phyloP scores from a whole-genome alignment of 2,113 vertebrate species.

The Jaculus jaculus region DNA sequence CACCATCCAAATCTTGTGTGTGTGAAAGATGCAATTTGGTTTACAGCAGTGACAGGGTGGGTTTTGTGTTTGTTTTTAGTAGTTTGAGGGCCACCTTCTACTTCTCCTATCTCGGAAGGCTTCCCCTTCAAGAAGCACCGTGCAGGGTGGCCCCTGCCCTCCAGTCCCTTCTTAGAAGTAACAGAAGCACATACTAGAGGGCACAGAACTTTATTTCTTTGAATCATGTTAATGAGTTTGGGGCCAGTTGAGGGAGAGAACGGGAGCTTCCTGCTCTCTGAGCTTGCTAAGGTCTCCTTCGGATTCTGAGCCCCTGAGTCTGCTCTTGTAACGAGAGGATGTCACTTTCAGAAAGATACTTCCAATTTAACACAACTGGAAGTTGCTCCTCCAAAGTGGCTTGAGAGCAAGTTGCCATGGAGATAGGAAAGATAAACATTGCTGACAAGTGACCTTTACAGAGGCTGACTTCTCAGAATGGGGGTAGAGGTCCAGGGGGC shows the following conservation, averaged over 20 bases:
- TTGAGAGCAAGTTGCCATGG: slow-evolving; percentile 83
- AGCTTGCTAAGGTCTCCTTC: not conserved
- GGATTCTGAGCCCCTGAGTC: not conserved
- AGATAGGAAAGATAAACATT: slow-evolving; percentile 81
- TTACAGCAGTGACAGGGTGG: not conserved
- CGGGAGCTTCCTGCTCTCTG: slow-evolving; percentile 6
- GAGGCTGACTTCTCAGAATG: slow-evolving; percentile 80
- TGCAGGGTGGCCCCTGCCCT: not conserved
- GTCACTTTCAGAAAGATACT: slow-evolving; percentile 79
- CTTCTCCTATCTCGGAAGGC: not conserved
- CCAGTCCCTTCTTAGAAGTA: not conserved
- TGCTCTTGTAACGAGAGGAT: slow-evolving; percentile 57
- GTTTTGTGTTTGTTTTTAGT: not conserved
- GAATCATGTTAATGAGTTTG: not conserved
- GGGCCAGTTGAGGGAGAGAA: not conserved
- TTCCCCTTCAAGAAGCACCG: not conserved
- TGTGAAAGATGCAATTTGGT: not conserved
- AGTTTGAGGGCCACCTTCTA: not conserved
- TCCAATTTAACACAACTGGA: slow-evolving; percentile 77
- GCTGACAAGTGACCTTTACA: slow-evolving; percentile 59
- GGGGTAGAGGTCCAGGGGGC: slow-evolving; percentile 73
- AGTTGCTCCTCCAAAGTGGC: slow-evolving; percentile 77
- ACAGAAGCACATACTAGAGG: not conserved
- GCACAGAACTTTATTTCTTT: not conserved
- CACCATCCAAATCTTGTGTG: not conserved